phyloP scores from a whole-genome alignment of 2,113 vertebrate genomes.

The Sylvilagus bachmani region DNA sequence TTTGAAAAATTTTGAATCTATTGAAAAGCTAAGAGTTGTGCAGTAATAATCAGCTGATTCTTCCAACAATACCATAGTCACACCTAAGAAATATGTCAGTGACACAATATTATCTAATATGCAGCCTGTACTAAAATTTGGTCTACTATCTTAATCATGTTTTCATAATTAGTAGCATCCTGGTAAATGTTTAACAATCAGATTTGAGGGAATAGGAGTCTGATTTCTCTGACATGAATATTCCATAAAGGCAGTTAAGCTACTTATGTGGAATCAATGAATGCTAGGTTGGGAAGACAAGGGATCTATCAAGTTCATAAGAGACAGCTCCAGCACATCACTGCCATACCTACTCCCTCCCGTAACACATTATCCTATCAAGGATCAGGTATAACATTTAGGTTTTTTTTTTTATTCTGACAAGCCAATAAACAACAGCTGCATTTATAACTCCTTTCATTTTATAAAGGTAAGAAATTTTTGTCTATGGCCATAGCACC shows the following conservation, averaged over 20 bases:
- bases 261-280: neutral
- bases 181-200: neutral
- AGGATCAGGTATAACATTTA: neutral
- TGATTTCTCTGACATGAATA: neutral
- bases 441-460: no score
- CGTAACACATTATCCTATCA: neutral
- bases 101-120: neutral
- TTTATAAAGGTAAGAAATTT: neutral
- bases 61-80: neutral
- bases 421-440: neutral
- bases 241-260: neutral
- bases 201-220: neutral
- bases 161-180: neutral
- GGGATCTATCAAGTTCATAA: rapidly evolving
- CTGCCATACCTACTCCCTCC: neutral
- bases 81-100: neutral
- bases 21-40: neutral
- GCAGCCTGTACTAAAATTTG: neutral
- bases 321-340: neutral
- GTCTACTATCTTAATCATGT: no score
- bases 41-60: slow-evolving; percentile 35
- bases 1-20: slow-evolving; percentile 21
- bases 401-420: neutral
- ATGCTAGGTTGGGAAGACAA: neutral
- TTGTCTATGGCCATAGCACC: no score